phyloP scores from a whole-genome alignment of 2,797 vertebrate genomes.

The Hippoglossus hippoglossus region DNA sequence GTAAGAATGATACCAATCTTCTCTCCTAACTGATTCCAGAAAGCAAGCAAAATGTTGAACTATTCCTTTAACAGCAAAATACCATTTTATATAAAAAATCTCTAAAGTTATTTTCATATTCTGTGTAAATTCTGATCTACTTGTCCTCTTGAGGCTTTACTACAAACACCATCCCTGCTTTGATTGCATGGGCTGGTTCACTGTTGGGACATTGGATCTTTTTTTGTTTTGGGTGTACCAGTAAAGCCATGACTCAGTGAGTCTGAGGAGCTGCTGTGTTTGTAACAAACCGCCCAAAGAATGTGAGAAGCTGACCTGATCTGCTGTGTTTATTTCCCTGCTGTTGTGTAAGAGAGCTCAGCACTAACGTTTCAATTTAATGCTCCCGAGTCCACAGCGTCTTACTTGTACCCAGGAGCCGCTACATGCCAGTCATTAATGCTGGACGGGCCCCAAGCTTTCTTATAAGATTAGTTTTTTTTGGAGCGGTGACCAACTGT shows the following conservation, averaged over 20 bases:
- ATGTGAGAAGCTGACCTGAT: constrained; percentile 41
- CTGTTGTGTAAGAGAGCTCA: constrained; percentile 38
- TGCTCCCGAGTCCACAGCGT: neutral
- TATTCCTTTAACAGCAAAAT: neutral
- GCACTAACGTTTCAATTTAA: neutral
- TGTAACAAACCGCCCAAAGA: constrained; percentile 31
- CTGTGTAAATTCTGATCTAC: no score
- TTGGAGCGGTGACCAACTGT: neutral
- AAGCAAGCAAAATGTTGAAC: neutral
- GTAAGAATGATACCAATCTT: no score
- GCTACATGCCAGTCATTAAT: neutral
- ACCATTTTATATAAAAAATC: neutral
- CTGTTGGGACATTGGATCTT: constrained; percentile 23
- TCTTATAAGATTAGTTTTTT: constrained; percentile 10
- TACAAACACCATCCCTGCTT: constrained; percentile 6
- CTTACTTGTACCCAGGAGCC: neutral
- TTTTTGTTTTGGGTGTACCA: constrained; percentile 40
- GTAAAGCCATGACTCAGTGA: constrained; percentile 42
- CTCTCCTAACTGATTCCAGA: neutral
- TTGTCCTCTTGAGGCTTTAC: neutral
- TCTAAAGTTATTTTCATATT: no score
- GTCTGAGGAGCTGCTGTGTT: constrained; percentile 24
- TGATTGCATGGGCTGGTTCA: neutral
- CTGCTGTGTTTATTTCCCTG: constrained; percentile 6
- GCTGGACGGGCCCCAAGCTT: neutral